Evolutionary conservation across 2,888 invertebrate genomes (phyloP).

Genomic region (Tetropium fuscum): DNA sequence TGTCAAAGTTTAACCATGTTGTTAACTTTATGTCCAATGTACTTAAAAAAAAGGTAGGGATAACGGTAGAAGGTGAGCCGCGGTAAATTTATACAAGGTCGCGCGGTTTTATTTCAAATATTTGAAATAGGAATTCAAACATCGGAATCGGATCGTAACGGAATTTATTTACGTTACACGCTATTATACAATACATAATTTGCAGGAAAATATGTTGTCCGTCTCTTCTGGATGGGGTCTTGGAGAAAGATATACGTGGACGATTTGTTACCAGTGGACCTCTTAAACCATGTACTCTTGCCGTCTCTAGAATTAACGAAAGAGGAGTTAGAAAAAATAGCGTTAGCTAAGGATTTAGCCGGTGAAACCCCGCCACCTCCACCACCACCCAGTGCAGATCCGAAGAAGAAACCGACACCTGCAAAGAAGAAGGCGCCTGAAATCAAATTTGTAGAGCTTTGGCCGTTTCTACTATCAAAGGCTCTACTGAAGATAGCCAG

Average conservation of each 20-base stretch:
- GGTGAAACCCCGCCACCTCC: slow-evolving; percentile 2
- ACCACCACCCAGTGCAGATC: not conserved
- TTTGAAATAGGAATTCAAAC: no score
- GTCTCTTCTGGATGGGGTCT: slow-evolving; percentile 66
- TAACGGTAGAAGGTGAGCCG: no score
- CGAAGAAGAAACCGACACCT: not conserved
- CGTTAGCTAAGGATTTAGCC: not conserved
- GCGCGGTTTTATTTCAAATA: no score
- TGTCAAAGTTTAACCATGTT: no score
- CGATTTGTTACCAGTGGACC: slow-evolving; percentile 65
- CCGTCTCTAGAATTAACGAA: slow-evolving; percentile 50
- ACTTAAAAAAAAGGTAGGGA: no score
- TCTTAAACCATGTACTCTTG: slow-evolving; percentile 58
- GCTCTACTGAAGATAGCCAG: slow-evolving; percentile 66
- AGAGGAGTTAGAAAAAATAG: not conserved
- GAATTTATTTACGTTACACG: no score
- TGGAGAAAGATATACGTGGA: slow-evolving; percentile 68
- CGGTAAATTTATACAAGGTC: no score
- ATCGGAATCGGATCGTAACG: no score
- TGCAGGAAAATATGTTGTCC: slow-evolving; percentile 67
- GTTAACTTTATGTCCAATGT: no score
- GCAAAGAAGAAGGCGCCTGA: slow-evolving; percentile 10
- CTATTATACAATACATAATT: no score
- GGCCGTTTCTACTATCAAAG: slow-evolving; percentile 67
- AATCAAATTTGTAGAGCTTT: slow-evolving; percentile 60